These are phyloP conservation scores for Drosophila emarginata DNA, from an alignment of 2,888 invertebrate species.

Conservation along the genomic window DNA sequence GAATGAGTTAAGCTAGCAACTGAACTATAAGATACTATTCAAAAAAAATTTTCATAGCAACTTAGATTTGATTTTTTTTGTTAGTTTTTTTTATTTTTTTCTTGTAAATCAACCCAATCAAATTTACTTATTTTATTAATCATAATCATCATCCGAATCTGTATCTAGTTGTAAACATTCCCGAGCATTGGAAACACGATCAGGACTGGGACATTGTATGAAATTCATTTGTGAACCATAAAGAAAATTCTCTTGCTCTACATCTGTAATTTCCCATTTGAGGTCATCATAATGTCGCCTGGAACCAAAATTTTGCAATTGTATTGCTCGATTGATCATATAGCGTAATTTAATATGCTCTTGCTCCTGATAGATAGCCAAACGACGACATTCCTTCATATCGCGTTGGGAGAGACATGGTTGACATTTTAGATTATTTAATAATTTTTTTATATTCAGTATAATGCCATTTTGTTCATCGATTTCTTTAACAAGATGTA, in stretches of 20 bases:
- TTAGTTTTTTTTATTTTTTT: background rate
- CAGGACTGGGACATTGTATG: background rate
- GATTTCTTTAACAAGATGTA: conserved; percentile 61
- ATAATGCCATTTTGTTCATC: conserved; percentile 67
- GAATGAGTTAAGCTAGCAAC: no score
- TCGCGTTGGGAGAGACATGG: conserved; percentile 60
- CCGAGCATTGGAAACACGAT: no score
- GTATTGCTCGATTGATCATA: conserved; percentile 66
- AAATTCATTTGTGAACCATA: conserved; percentile 4
- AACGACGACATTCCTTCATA: conserved; percentile 53
- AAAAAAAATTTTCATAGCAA: no score
- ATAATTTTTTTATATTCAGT: conserved; percentile 56
- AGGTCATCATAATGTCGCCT: conserved; percentile 63
- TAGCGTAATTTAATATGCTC: conserved; percentile 69
- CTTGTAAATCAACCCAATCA: background rate
- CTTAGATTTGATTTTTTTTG: no score
- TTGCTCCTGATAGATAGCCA: conserved; percentile 64
- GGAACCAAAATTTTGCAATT: conserved; percentile 76
- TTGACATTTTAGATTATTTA: conserved; percentile 22
- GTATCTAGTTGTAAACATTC: background rate
- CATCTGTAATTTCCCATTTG: conserved; percentile 63
- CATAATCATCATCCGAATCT: background rate
- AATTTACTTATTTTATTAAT: background rate
- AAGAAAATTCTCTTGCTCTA: conserved; percentile 62
- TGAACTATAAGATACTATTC: no score